Evolutionary conservation across 2,797 vertebrate species (phyloP).

Genomic region (Typhlichthys subterraneus): DNA sequence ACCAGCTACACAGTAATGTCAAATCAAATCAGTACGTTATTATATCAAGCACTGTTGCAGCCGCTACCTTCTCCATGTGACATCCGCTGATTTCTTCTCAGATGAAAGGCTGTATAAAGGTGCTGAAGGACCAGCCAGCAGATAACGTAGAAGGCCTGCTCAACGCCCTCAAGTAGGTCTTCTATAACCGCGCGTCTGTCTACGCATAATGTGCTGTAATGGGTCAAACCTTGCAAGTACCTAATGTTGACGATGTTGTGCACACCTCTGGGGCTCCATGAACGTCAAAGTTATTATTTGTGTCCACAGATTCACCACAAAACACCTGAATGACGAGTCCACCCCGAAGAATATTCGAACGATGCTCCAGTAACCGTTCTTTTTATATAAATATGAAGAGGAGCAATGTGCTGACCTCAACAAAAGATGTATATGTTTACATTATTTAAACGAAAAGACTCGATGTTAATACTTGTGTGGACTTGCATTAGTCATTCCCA

Average conservation of each 20-base stretch:
- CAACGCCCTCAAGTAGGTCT: conserved; percentile 93
- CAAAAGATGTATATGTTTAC: conserved; percentile 99
- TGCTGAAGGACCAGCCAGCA: conserved; percentile 94
- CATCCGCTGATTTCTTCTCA: conserved; percentile 28
- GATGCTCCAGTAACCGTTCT: conserved; percentile 92
- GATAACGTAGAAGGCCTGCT: conserved; percentile 96
- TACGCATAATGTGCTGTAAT: no score
- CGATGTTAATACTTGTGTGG: conserved; percentile 94
- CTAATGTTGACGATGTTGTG: no score
- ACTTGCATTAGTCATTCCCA: conserved; percentile 93
- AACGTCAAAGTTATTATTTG: not conserved
- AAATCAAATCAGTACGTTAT: no score
- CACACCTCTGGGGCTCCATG: not conserved
- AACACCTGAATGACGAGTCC: conserved; percentile 98
- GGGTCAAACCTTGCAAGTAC: no score
- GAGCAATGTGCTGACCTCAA: conserved; percentile 91
- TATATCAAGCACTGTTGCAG: not conserved
- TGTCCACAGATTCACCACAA: conserved; percentile 92
- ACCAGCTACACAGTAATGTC: no score
- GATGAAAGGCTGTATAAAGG: conserved; percentile 79
- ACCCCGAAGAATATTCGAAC: conserved; percentile 97
- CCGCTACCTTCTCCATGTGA: not conserved
- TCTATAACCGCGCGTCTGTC: not conserved
- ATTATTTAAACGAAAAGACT: conserved; percentile 95
- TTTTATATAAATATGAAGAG: conserved; percentile 76